A percentile compares a stretch with the other conserved stretches of the same genome.
These are phyloP conservation scores for Struthio camelus DNA, from an alignment of 2,113 vertebrate genomes.

Conservation along the genomic window DNA sequence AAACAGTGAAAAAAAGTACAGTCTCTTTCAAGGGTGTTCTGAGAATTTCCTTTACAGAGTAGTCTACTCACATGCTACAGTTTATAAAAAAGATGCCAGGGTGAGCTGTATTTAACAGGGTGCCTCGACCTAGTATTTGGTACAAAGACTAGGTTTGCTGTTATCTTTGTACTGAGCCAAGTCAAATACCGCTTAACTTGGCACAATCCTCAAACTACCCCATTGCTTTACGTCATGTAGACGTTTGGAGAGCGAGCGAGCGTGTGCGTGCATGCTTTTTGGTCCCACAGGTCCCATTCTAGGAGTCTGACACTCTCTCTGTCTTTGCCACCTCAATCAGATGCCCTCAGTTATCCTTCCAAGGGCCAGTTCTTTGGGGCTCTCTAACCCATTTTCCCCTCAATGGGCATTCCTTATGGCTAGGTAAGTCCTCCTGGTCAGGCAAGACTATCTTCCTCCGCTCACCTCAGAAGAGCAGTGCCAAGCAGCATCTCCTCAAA, in stretches of 20 bases:
- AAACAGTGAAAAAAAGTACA: not conserved
- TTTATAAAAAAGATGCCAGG: not conserved
- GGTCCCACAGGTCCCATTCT: too few species aligned
- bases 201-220: not conserved
- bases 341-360: fast-evolving
- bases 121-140: not conserved
- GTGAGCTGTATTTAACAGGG: not conserved
- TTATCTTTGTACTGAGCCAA: not conserved
- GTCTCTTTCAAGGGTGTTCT: not conserved
- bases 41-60: not conserved
- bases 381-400: not conserved
- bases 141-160: not conserved
- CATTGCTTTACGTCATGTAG: not conserved
- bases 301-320: not conserved
- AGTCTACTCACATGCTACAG: fast-evolving
- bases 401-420: fast-evolving
- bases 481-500: not conserved
- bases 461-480: not conserved
- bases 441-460: not conserved
- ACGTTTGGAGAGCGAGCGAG: not conserved
- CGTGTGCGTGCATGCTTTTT: not conserved
- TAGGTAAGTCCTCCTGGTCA: not conserved
- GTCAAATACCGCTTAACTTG: not conserved
- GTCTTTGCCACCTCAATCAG: fast-evolving
- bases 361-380: not conserved